A percentile compares a stretch with the other conserved stretches of the same genome.
These are phyloP conservation scores for Pitta sordida DNA, from an alignment of 2,113 vertebrate species.

Conservation along the genomic window DNA sequence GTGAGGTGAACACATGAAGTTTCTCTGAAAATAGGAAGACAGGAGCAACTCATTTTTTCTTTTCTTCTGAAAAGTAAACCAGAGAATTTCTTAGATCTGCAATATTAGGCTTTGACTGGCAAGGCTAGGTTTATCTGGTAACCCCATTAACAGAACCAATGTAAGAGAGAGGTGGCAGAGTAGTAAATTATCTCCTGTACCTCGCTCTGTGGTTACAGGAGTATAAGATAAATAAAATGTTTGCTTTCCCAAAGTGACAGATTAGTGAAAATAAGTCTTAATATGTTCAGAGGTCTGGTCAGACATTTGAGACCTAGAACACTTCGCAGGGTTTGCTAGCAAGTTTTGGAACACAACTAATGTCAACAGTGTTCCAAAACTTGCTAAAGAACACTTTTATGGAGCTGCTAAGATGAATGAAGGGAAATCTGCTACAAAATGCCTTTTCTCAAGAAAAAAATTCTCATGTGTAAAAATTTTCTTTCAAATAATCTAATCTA, in stretches of 20 bases:
- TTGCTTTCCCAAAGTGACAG: background rate
- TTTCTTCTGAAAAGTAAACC: background rate
- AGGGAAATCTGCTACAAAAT: background rate
- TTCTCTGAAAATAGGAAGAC: conserved; percentile 36
- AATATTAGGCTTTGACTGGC: background rate
- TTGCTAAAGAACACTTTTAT: too few species aligned
- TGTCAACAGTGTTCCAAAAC: too few species aligned
- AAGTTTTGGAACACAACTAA: background rate
- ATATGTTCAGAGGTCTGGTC: background rate
- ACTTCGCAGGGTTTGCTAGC: background rate
- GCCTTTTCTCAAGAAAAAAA: background rate
- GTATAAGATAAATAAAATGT: background rate
- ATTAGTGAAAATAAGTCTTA: background rate
- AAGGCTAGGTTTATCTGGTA: background rate
- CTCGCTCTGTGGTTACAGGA: background rate
- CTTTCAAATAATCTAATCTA: background rate
- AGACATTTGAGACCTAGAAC: background rate
- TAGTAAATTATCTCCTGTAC: background rate
- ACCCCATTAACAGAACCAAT: background rate
- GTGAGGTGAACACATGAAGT: background rate
- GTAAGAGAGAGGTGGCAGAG: background rate
- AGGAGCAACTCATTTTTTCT: background rate
- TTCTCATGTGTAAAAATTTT: background rate
- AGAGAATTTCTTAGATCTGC: background rate
- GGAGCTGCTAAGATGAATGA: background rate